Evolutionary conservation across 2,113 vertebrate species (phyloP).

Genomic region (Lethenteron reissneri): DNA sequence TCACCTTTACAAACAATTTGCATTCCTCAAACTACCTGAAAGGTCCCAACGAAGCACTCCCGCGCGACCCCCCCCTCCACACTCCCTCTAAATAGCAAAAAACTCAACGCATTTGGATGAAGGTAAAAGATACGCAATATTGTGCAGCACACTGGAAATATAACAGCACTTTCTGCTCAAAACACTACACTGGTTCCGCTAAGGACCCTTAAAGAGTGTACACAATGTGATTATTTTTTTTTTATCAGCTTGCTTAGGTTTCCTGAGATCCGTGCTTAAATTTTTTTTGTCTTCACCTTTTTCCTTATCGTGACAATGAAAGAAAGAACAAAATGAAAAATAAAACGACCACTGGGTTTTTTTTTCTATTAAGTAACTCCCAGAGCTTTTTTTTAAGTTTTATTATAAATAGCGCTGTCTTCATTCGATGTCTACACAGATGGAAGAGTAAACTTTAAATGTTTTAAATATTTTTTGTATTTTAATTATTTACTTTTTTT

Average conservation of each 20-base stretch:
- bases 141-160: conserved; percentile 3
- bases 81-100: neutral
- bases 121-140: conserved; percentile 1
- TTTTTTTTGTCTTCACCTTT: conserved; percentile 37
- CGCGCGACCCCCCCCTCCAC: neutral
- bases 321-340: conserved; percentile 60
- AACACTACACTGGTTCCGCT: too few species aligned
- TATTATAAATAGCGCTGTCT: conserved; percentile 8
- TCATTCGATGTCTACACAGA: conserved; percentile 58
- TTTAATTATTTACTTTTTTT: too few species aligned
- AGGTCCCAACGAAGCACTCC: too few species aligned
- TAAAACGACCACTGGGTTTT: conserved; percentile 86
- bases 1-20: too few species aligned
- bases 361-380: conserved; percentile 15
- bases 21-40: too few species aligned
- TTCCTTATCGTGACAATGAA: conserved; percentile 36
- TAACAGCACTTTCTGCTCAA: neutral
- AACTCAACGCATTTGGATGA: conserved; percentile 5
- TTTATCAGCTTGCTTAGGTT: conserved; percentile 59
- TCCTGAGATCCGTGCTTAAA: conserved; percentile 99
- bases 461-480: too few species aligned
- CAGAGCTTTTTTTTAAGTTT: conserved; percentile 20
- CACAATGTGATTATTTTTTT: neutral
- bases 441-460: conserved; percentile 81
- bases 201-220: too few species aligned